These are phyloP conservation scores for Rhinichthys klamathensis DNA, from an alignment of 2,113 vertebrate species.

Conservation along the genomic window DNA sequence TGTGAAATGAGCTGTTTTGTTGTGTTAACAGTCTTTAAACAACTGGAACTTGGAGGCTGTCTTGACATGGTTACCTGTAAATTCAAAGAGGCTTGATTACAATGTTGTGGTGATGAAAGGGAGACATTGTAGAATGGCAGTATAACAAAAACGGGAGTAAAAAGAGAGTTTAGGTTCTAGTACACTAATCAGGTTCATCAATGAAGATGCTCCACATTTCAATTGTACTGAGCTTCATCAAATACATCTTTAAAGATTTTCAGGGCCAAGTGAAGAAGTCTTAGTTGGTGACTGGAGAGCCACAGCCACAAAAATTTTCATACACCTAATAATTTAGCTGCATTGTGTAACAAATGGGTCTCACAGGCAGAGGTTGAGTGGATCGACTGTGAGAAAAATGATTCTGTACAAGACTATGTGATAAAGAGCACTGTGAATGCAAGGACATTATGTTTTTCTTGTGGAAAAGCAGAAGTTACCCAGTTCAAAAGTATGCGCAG, in stretches of 20 bases:
- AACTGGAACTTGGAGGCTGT: background rate
- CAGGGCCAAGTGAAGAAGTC: no score
- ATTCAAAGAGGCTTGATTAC: constrained; percentile 22
- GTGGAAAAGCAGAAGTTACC: background rate
- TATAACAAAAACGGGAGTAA: background rate
- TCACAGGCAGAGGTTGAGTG: constrained; percentile 2
- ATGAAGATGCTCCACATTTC: background rate
- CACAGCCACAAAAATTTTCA: background rate
- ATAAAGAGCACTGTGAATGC: background rate
- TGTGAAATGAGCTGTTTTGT: constrained; percentile 42
- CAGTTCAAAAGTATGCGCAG: background rate
- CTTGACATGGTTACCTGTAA: constrained; percentile 32
- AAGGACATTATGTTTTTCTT: background rate
- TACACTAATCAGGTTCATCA: background rate
- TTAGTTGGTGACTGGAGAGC: background rate
- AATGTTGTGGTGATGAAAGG: background rate
- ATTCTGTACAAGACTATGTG: constrained; percentile 9
- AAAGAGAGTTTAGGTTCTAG: background rate
- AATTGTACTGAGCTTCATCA: background rate
- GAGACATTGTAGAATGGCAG: background rate
- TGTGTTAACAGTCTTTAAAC: constrained; percentile 25
- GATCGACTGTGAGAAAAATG: background rate
- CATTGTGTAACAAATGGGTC: constrained; percentile 12
- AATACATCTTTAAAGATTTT: no score
- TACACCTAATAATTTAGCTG: background rate